Evolutionary conservation across 35 echinoderm and acorn worm genomes (phyloP).

Genomic region (Ophiothrix spiculata): DNA sequence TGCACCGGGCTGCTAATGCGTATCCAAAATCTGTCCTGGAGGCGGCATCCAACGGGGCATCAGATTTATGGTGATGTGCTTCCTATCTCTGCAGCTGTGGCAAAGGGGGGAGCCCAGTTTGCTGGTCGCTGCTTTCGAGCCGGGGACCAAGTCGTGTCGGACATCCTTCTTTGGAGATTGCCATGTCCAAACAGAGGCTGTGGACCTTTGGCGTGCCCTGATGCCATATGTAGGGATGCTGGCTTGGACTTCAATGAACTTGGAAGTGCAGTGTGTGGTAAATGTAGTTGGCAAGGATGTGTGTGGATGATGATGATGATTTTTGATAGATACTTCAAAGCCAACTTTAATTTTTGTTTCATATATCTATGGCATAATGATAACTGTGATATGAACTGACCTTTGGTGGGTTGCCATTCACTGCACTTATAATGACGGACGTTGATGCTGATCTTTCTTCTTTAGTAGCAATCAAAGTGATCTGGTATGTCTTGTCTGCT

Average conservation of each 20-base stretch:
- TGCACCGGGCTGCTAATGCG: too few relatives aligned
- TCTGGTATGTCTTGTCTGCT: conserved; percentile 74
- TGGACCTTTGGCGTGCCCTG: too few relatives aligned
- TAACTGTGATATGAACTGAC: conserved; percentile 20
- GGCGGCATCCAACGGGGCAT: neutral
- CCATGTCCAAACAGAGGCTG: too few relatives aligned
- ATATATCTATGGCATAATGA: neutral
- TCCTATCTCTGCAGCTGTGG: neutral
- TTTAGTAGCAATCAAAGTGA: conserved; percentile 63
- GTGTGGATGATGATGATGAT: neutral
- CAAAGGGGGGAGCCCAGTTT: neutral
- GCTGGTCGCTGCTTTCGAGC: too few relatives aligned
- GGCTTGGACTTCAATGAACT: too few relatives aligned
- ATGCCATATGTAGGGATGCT: too few relatives aligned
- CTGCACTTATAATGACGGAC: conserved; percentile 58
- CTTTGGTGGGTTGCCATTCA: conserved; percentile 85
- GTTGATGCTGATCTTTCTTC: conserved; percentile 40
- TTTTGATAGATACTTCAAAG: neutral
- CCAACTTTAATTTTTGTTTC: neutral
- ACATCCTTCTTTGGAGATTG: too few relatives aligned
- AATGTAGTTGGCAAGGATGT: too few relatives aligned
- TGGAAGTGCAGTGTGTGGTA: too few relatives aligned
- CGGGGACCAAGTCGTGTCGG: too few relatives aligned
- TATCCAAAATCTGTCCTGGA: too few relatives aligned
- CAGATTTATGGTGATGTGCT: too few relatives aligned